These are phyloP conservation scores for Phalacrocorax aristotelis DNA, from an alignment of 2,113 vertebrate species.

Conservation along the genomic window DNA sequence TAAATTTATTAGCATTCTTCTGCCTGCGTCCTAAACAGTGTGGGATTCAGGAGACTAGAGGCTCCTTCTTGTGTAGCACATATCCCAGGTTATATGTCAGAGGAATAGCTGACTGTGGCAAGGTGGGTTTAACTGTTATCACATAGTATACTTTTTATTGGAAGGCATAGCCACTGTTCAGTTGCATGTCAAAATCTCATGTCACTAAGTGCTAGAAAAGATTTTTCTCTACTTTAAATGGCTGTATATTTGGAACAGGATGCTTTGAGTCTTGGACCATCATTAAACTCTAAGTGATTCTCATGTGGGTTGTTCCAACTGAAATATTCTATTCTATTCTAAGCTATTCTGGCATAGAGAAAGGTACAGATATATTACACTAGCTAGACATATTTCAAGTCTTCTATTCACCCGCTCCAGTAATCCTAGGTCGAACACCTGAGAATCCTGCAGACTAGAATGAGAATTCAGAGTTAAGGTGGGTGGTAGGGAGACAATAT, in stretches of 20 bases:
- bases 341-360: background rate
- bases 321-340: background rate
- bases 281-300: background rate
- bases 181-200: background rate
- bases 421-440: background rate
- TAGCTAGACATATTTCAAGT: background rate
- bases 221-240: background rate
- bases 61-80: background rate
- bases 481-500: background rate
- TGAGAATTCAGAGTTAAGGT: background rate
- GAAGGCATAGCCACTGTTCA: background rate
- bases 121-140: background rate
- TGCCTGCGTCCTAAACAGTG: background rate
- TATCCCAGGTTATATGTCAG: background rate
- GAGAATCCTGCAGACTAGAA: background rate
- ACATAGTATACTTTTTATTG: no score
- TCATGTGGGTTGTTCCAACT: background rate
- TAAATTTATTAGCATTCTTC: conserved; percentile 35
- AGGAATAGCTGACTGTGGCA: background rate
- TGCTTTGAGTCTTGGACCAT: background rate
- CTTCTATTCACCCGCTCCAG: background rate
- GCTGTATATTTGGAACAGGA: background rate
- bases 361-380: background rate
- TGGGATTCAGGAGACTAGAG: background rate
- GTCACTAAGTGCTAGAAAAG: background rate